These are phyloP conservation scores for Monochamus saltuarius DNA, from an alignment of 1,140 invertebrate species.

Conservation along the genomic window DNA sequence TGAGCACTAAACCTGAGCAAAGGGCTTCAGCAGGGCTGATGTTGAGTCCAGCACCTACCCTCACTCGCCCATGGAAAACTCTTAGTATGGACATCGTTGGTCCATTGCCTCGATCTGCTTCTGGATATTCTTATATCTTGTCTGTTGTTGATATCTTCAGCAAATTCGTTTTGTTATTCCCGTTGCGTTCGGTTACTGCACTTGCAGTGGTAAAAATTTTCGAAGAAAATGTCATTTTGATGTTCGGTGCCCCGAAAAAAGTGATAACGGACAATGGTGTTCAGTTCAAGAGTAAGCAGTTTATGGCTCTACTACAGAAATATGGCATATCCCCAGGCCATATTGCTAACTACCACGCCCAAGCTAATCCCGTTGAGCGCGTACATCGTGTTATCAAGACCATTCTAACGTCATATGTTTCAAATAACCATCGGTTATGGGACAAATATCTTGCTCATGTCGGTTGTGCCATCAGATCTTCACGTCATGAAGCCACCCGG, in stretches of 20 bases:
- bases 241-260: constrained; percentile 28
- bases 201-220: background rate
- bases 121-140: constrained; percentile 17
- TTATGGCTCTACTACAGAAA: background rate
- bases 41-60: constrained; percentile 1
- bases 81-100: constrained; percentile 17
- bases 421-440: constrained; percentile 42
- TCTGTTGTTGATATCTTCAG: constrained; percentile 14
- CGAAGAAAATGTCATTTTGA: constrained; percentile 16
- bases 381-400: constrained; percentile 40
- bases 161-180: constrained; percentile 23
- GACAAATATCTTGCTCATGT: no score
- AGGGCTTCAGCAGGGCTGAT: constrained; percentile 15
- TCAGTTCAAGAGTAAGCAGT: constrained; percentile 8
- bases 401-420: constrained; percentile 37
- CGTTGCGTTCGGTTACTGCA: constrained; percentile 15
- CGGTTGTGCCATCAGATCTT: no score
- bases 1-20: constrained; percentile 20
- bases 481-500: no score
- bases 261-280: constrained; percentile 15
- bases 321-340: background rate
- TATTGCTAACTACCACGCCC: constrained; percentile 20
- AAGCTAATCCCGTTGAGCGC: constrained; percentile 25
- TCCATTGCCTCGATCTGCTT: constrained; percentile 7
- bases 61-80: constrained; percentile 17